phyloP scores from a whole-genome alignment of 1,140 invertebrate genomes.

The Carcinoscorpius rotundicauda region DNA sequence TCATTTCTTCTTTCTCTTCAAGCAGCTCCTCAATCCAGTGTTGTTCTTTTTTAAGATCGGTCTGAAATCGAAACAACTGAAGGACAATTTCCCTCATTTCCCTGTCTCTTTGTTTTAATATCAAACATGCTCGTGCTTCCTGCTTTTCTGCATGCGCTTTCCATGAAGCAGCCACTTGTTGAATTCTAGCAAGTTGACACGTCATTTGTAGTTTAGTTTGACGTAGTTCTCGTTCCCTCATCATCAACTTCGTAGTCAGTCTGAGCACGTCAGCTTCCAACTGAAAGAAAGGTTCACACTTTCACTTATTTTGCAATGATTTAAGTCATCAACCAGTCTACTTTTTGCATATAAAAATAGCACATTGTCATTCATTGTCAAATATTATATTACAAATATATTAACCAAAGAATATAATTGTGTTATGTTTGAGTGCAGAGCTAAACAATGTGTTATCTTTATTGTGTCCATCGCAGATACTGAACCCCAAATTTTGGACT shows the following conservation, averaged over 20 bases:
- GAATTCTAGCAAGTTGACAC: slow-evolving; percentile 6
- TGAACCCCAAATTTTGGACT: too few relatives aligned
- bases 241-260: slow-evolving; percentile 15
- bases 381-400: too few relatives aligned
- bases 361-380: too few relatives aligned
- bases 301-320: too few relatives aligned
- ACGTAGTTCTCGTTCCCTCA: slow-evolving; percentile 14
- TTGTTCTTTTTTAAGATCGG: slow-evolving; percentile 15
- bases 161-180: slow-evolving; percentile 11
- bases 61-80: slow-evolving; percentile 13
- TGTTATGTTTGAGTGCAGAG: too few relatives aligned
- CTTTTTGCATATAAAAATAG: too few relatives aligned
- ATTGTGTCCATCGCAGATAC: too few relatives aligned
- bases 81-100: slow-evolving; percentile 17
- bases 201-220: slow-evolving; percentile 17
- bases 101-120: slow-evolving; percentile 14
- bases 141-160: slow-evolving; percentile 12
- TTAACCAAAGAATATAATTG: too few relatives aligned
- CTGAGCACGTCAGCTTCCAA: slow-evolving; percentile 17
- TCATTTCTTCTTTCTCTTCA: slow-evolving; percentile 12
- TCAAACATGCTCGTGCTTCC: slow-evolving; percentile 10
- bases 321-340: too few relatives aligned
- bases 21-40: slow-evolving; percentile 12
- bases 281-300: not conserved
- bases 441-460: too few relatives aligned